Percentiles rank a stretch among this genome's conserved stretches.
Evolutionary conservation across 53 echinoderm and acorn worm genomes (phyloP).

Genomic region (Apostichopus leukothele): DNA sequence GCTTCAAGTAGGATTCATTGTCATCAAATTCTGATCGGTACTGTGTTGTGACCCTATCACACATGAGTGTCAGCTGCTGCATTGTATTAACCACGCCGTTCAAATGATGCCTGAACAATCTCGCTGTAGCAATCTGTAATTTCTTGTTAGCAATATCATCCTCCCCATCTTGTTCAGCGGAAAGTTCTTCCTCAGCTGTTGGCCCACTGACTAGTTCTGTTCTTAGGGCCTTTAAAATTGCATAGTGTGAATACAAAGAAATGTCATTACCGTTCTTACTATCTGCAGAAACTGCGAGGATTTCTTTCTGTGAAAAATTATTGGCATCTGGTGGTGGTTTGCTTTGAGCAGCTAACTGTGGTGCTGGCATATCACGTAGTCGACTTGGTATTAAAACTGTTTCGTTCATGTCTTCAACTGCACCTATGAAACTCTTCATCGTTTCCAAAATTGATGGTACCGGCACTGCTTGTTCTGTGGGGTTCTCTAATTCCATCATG

Average conservation of each 20-base stretch:
- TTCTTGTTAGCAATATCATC: constrained; percentile 48
- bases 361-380: constrained; percentile 81
- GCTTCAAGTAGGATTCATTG: constrained; percentile 81
- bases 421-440: constrained; percentile 94
- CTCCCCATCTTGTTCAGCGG: constrained; percentile 36
- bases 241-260: constrained; percentile 78
- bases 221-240: constrained; percentile 93
- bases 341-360: neutral
- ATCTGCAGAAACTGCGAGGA: constrained; percentile 12
- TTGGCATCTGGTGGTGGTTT: constrained; percentile 1
- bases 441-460: constrained; percentile 82
- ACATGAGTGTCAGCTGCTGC: constrained; percentile 83
- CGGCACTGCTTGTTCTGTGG: constrained; percentile 55
- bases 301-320: neutral
- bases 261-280: constrained; percentile 50
- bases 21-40: constrained; percentile 91
- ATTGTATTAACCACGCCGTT: constrained; percentile 76
- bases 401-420: constrained; percentile 98
- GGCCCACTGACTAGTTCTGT: constrained; percentile 85
- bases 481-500: constrained; percentile 50
- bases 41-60: constrained; percentile 72
- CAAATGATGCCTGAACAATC: constrained; percentile 86
- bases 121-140: constrained; percentile 69
- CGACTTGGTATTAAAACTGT: constrained; percentile 95
- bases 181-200: constrained; percentile 28